phyloP scores from a whole-genome alignment of 1,140 invertebrate genomes.

The Acyrthosiphon pisum region DNA sequence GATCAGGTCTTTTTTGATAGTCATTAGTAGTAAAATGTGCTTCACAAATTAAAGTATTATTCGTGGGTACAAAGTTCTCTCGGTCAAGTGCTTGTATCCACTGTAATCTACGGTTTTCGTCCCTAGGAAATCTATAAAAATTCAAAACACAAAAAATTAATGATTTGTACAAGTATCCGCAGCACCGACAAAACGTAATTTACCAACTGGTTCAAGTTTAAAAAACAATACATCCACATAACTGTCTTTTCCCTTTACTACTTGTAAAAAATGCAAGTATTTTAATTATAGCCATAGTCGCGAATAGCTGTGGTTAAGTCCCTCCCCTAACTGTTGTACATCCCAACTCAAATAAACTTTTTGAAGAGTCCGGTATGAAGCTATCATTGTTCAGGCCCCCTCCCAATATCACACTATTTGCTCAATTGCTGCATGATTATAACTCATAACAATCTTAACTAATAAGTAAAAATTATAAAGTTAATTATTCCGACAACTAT shows the following conservation, averaged over 20 bases:
- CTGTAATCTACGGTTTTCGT: neutral
- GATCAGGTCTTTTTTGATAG: slow-evolving; percentile 30
- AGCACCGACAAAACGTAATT: neutral
- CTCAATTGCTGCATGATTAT: too few relatives aligned
- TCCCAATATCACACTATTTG: too few relatives aligned
- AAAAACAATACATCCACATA: neutral
- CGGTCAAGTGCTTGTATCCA: slow-evolving; percentile 1
- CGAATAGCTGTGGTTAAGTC: too few relatives aligned
- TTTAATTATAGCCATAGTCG: too few relatives aligned
- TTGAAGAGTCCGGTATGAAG: too few relatives aligned
- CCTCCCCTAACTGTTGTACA: too few relatives aligned
- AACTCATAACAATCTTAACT: neutral
- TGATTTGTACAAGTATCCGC: neutral
- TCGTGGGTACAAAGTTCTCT: slow-evolving; percentile 26
- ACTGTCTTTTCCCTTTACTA: too few relatives aligned
- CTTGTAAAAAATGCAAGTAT: too few relatives aligned
- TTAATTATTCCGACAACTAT: neutral
- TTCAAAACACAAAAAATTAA: neutral
- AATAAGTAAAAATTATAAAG: neutral
- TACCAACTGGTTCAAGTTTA: neutral
- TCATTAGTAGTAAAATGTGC: slow-evolving; percentile 12
- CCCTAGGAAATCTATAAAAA: slow-evolving; percentile 23
- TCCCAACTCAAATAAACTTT: too few relatives aligned
- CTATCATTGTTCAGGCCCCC: too few relatives aligned
- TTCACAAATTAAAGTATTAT: neutral